Evolutionary conservation across 1,140 invertebrate genomes (phyloP), one percentile per base, ranked within the genome.

Genomic region (Meloidogyne exigua): DNA sequence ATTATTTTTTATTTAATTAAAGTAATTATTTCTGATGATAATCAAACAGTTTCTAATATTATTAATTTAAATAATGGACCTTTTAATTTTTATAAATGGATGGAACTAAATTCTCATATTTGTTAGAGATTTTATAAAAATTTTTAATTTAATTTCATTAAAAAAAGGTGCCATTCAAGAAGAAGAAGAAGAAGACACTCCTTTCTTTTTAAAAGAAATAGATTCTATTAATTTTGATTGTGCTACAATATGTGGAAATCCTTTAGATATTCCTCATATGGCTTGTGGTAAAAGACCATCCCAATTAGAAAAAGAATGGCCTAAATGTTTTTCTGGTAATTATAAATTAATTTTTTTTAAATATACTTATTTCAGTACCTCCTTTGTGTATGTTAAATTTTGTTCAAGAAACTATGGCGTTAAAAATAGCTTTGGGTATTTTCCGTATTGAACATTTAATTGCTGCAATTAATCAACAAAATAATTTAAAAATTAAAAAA

Each of bases 81-180:
- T 57, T 57, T 39, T 18, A 71, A 71, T 71, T 71, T 71, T 44
- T 71, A 71, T 28, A 44, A 28, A 9, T 71, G 69, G 69, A 71
- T 71, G 25, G 69, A 71, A 44, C 69, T 49, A 10, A 71, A 71
- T 71, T 44, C 69, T 44, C 69, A 71, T 28, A 71, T 71, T 71
- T 71, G 69, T 71, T 25, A 69, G 28, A 44, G 21, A 25, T 68
- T 26, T 23, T 68, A 10, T 68, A 32, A 21, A n/a, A n/a, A n/a
- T n/a, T n/a, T n/a, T n/a, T n/a, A n/a, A n/a, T n/a, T n/a, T n/a
- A n/a, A n/a, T n/a, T n/a, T n/a, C n/a, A n/a, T n/a, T n/a, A 68
- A 39, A 11, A 68, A 25, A 28, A 69, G 13, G 12, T 25, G 49
- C 4, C 2, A 39, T 57, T 28, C 62, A 49, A 70, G 32, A 57